phyloP scores from a whole-genome alignment of 1,140 invertebrate genomes.

The Pseudobourletiella spinata region DNA sequence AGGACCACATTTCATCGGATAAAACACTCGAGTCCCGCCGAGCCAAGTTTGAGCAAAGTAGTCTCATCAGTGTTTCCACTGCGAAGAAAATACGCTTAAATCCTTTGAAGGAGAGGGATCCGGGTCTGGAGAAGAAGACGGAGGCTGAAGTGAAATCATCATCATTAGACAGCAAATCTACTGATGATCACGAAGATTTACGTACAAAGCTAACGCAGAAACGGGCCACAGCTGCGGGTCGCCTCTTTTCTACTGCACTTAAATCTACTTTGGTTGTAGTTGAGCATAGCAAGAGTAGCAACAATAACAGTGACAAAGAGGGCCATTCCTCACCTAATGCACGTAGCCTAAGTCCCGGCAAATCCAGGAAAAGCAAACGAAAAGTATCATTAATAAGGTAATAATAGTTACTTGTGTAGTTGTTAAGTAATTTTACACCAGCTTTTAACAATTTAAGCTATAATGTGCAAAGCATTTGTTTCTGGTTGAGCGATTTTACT shows the following conservation, averaged over 20 bases:
- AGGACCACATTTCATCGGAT: not conserved
- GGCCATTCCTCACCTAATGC: not conserved
- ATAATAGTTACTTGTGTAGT: not conserved
- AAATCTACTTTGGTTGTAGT: constrained; percentile 3
- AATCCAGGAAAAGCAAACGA: not conserved
- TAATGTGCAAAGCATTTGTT: not conserved
- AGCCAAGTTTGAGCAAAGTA: constrained; percentile 8
- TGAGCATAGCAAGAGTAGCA: not conserved
- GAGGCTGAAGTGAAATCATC: not conserved
- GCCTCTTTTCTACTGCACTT: not conserved
- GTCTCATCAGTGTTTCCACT: not conserved
- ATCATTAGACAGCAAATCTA: not conserved
- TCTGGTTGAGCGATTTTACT: not conserved
- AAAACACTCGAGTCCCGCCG: constrained; percentile 2
- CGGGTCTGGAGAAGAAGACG: too few relatives aligned
- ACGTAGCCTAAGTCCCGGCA: not conserved
- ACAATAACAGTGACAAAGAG: not conserved
- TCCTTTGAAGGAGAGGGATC: not conserved
- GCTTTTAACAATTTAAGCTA: not conserved
- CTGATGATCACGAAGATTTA: not conserved
- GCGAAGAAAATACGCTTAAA: not conserved
- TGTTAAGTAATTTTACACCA: not conserved
- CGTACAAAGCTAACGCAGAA: constrained; percentile 3
- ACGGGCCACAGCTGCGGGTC: not conserved
- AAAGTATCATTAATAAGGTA: constrained; percentile 10